Base-by-base conservation (phyloP, 2,888 invertebrate species). In the Cerastoderma edule region DNA sequence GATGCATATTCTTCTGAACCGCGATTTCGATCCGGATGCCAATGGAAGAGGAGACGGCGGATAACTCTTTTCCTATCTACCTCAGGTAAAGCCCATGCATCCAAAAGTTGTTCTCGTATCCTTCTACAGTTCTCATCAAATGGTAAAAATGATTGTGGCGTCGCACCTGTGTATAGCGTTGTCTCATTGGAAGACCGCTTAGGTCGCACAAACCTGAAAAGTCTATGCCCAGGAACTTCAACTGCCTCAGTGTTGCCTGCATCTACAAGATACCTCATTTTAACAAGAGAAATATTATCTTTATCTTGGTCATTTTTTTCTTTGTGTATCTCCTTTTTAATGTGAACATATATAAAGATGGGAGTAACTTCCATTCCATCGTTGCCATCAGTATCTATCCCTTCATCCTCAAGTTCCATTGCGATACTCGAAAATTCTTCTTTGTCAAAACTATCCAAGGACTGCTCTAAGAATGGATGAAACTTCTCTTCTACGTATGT, bases 1-100 rank as follows among this genome's bases (percentile, higher is more conserved):
- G 44, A 63, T 16, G 78, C 72, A 66, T 75, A 72, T 19, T 74
- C 64, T 60, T 74, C 70, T 44, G 80, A 67, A 6, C 72, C 72
- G 19, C 28, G 33, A 27, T 85, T 83, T 72, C 77, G 80, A 50
- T 85, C 85, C 30, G 84, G 84, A 70, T 83, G 83, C 85, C 85
- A 85, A 33, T 67, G 65, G 22, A 72, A 46, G 10, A 72, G 53
- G 6, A 81, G 57, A 10, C 85, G 67, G 30, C 68, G 67, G 1
- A 81, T 78, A 10, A 85, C 44, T 27, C 53, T 60, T 39, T 56
- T 71, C 33, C 78, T 68, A 32, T 81, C 67, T 50, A 67, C 39
- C 13, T 63, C 75, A 6, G 72, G 48, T 27, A 72, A 33, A 27
- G 24, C 5, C 68, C 72, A 76, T 6, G 76, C 76, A 22, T 76